phyloP scores from a whole-genome alignment of 2,797 vertebrate genomes.

The Mus spretus region DNA sequence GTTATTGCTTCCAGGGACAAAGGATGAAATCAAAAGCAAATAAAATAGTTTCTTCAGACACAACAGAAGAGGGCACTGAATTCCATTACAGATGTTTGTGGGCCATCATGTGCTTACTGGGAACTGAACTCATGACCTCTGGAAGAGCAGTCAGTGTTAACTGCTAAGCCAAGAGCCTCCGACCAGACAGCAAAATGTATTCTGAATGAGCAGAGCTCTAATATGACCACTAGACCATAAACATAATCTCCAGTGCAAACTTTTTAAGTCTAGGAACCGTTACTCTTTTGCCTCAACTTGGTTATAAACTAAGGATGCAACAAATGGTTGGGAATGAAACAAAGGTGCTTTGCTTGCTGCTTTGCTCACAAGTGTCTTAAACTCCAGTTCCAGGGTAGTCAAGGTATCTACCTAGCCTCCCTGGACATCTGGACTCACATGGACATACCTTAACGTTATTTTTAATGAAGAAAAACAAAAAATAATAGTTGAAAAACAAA shows the following conservation, averaged over 20 bases:
- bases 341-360: neutral
- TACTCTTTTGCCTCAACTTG: neutral
- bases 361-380: neutral
- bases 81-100: neutral
- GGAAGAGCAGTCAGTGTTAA: neutral
- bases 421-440: neutral
- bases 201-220: neutral
- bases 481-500: neutral
- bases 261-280: neutral
- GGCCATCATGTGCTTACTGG: neutral
- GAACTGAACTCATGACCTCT: neutral
- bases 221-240: conserved; percentile 39
- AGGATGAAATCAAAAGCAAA: conserved; percentile 55
- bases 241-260: neutral
- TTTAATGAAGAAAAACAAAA: neutral
- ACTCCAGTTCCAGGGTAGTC: neutral
- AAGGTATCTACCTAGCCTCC: neutral
- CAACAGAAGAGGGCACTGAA: neutral
- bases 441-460: neutral
- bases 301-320: neutral
- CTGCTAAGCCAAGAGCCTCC: neutral
- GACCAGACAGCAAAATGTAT: neutral
- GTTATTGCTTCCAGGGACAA: conserved; percentile 45
- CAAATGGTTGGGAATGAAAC: conserved; percentile 34
- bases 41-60: conserved; percentile 16